A percentile compares a stretch with the other conserved stretches of the same genome.
These are phyloP conservation scores for Lucifuga dentata DNA, from an alignment of 2,113 vertebrate genomes.

Conservation along the genomic window DNA sequence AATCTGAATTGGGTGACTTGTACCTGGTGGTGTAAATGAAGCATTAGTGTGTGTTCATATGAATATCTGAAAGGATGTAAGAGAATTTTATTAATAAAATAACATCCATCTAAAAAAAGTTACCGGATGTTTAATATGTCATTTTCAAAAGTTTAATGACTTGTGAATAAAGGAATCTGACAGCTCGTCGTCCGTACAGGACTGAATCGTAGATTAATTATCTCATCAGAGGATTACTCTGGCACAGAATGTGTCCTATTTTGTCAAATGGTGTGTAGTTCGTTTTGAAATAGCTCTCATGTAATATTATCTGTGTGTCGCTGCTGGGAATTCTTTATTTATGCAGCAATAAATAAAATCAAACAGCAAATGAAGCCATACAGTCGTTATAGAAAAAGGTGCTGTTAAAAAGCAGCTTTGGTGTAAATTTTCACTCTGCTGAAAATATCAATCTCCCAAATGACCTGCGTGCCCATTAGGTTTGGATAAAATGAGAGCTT, in stretches of 20 bases:
- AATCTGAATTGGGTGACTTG: too few relatives aligned
- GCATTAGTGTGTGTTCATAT: too few relatives aligned
- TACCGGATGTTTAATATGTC: too few relatives aligned
- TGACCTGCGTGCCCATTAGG: constrained; percentile 12
- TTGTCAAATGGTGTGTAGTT: too few relatives aligned
- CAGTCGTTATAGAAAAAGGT: neutral
- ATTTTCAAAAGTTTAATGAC: too few relatives aligned
- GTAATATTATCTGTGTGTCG: neutral
- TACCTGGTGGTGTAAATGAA: too few relatives aligned
- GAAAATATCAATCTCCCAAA: constrained; percentile 8
- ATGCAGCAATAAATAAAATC: neutral
- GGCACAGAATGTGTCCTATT: neutral
- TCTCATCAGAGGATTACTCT: neutral
- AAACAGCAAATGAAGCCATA: constrained; percentile 3
- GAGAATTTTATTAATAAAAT: too few relatives aligned
- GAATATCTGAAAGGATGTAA: too few relatives aligned
- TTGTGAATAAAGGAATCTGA: neutral
- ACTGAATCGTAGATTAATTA: too few relatives aligned
- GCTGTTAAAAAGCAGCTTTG: neutral
- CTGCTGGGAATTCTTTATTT: neutral
- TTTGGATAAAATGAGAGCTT: neutral
- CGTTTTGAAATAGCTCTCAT: neutral
- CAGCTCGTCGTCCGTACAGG: too few relatives aligned
- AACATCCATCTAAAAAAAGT: too few relatives aligned
- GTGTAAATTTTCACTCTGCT: neutral